Base-by-base conservation (phyloP, 2,888 invertebrate genomes). In the Drosophila quasianomalipes region DNA sequence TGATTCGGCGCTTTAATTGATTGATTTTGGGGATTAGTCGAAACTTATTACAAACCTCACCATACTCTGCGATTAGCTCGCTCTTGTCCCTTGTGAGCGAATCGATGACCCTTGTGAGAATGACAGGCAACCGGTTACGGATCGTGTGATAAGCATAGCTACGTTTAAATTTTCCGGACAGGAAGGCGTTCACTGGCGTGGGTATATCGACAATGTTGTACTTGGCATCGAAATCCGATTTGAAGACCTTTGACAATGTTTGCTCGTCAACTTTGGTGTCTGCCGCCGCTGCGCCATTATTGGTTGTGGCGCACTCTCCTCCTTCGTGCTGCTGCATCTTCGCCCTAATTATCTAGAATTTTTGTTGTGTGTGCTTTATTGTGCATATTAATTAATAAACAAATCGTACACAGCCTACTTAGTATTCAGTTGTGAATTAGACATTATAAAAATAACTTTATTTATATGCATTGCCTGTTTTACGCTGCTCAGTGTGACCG, bases 61-160 rank as follows among this genome's bases (percentile, higher is more conserved):
- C 96, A 93, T 95, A 95, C 80, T 94, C 90, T 59, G 94, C 92
- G 52, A 94, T 93, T 63, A 97, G 95, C 54, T 94, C 93, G 55
- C 95, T 94, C 91, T 96, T 97, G 79, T 95, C 96, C 91, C 96
- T 94, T 10, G 96, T 96, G 37, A 98, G 91, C 69, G 95, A 95
- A 92, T 99, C 99, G 73, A 99, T 96, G 0, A 98, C 94, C 94
- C 96, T 96, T 0, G 98, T 98, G 63, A 99, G 92, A 85, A 99
- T 98, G 0, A 98, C 94, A 1, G 99, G 99, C 80, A 98, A 93
- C 70, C 98, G 95, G 84, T 97, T 97, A 83, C 96, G 97, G 28
- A 99, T 94, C 0, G 98, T 97, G 77, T 94, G 94, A 93, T 97
- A 98, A 0, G 98, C 99, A 93, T 96, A 97, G 92, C 97, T 97